Percentiles rank a stretch among this genome's conserved stretches.
phyloP scores from a whole-genome alignment of 2,113 vertebrate species.

The Sander vitreus region DNA sequence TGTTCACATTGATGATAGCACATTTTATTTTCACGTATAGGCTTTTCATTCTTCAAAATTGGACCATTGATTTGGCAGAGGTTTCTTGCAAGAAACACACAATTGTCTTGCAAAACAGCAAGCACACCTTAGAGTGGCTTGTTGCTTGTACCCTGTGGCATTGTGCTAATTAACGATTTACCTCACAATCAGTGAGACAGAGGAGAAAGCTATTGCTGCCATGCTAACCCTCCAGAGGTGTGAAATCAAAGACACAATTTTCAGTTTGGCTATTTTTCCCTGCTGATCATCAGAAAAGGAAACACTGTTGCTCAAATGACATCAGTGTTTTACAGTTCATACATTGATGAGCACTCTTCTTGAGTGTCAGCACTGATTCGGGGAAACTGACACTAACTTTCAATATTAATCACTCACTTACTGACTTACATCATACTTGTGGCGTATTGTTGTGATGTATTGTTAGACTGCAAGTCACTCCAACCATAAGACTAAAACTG shows the following conservation, averaged over 20 bases:
- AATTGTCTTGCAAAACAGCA: neutral
- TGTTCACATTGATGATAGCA: neutral
- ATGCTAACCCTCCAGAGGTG: constrained; percentile 12
- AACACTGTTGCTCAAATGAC: neutral
- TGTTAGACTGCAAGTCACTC: constrained; percentile 17
- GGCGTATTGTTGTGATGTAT: too few relatives aligned
- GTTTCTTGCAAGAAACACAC: neutral
- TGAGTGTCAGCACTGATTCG: constrained; percentile 21
- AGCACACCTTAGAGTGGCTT: neutral
- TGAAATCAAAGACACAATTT: neutral
- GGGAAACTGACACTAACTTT: constrained; percentile 31
- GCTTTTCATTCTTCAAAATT: neutral
- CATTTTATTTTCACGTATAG: neutral
- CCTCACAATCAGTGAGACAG: neutral
- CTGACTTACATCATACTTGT: neutral
- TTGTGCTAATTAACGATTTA: neutral
- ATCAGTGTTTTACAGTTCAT: constrained; percentile 1
- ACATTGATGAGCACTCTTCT: constrained; percentile 1
- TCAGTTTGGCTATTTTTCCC: neutral
- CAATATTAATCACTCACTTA: constrained; percentile 37
- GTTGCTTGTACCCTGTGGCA: neutral
- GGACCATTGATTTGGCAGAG: neutral
- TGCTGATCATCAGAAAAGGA: neutral
- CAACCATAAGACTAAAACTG: constrained; percentile 18
- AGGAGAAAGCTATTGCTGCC: constrained; percentile 4